A percentile compares a stretch with the other conserved stretches of the same genome.
These are phyloP conservation scores for Sebastes hubbsi DNA, from an alignment of 2,797 vertebrate species.

Conservation along the genomic window DNA sequence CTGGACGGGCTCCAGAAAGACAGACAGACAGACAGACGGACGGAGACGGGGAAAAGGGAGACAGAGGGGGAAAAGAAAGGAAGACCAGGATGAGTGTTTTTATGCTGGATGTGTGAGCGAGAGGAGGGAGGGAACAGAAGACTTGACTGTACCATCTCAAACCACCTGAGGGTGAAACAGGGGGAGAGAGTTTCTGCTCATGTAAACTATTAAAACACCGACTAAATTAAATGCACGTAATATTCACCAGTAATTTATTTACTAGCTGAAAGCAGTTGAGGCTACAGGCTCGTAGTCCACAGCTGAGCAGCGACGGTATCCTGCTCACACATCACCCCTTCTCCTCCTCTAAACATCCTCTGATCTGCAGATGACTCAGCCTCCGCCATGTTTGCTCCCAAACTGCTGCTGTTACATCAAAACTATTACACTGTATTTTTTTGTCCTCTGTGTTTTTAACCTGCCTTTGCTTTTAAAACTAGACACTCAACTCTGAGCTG, in stretches of 20 bases:
- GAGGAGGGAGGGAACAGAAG: constrained; percentile 32
- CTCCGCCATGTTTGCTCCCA: constrained; percentile 70
- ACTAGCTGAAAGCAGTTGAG: not conserved
- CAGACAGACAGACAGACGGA: constrained; percentile 11
- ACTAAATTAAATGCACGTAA: not conserved
- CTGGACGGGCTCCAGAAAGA: constrained; percentile 85
- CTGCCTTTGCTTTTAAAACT: not conserved
- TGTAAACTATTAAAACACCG: not conserved
- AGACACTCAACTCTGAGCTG: not conserved
- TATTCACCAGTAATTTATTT: not conserved
- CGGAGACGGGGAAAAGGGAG: constrained; percentile 12
- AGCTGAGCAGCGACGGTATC: constrained; percentile 1
- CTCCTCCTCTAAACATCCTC: constrained; percentile 46
- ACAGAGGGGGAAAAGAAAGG: constrained; percentile 10
- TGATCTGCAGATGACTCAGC: constrained; percentile 74
- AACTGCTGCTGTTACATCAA: constrained; percentile 52
- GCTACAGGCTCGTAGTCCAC: not conserved
- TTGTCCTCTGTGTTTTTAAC: not conserved
- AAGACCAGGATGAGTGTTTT: constrained; percentile 43
- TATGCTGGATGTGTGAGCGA: constrained; percentile 36
- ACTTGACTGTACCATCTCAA: constrained; percentile 50
- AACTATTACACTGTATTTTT: not conserved
- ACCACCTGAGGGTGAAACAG: not conserved
- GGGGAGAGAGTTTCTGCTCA: not conserved
- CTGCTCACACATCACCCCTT: constrained; percentile 14